Conservation (phyloP, 2,113 vertebrate species). For the Tachysurus fulvidraco region DNA sequence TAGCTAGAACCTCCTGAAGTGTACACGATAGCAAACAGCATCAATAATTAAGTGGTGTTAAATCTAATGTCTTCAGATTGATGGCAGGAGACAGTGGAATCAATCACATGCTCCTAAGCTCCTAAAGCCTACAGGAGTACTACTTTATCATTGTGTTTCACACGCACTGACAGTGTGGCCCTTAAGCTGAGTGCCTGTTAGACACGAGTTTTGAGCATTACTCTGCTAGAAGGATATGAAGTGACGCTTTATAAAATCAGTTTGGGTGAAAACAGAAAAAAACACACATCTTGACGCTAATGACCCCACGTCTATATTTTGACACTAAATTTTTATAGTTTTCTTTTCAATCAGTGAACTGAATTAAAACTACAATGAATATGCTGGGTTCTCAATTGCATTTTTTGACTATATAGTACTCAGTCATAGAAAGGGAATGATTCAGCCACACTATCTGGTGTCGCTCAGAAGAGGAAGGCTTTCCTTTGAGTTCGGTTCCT, state of each 20-base stretch:
- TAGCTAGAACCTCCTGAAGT: conserved; percentile 8
- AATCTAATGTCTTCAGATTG: conserved; percentile 9
- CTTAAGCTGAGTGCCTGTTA: background rate
- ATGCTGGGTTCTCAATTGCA: no score
- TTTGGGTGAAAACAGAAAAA: background rate
- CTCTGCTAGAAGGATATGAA: background rate
- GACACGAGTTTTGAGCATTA: background rate
- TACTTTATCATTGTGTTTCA: conserved; percentile 21
- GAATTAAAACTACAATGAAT: no score
- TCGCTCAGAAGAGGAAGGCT: no score
- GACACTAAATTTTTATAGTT: no score
- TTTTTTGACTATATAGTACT: no score
- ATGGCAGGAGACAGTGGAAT: conserved; percentile 19
- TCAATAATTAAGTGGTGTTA: conserved; percentile 43
- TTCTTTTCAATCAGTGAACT: no score
- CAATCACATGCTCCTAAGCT: background rate
- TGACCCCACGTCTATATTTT: background rate
- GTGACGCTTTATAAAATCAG: background rate
- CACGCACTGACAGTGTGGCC: background rate
- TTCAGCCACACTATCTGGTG: no score
- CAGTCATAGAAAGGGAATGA: no score
- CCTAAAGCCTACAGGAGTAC: background rate
- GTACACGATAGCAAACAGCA: conserved; percentile 27
- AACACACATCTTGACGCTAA: background rate
- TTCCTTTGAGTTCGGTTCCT: no score